Evolutionary conservation across 2,797 vertebrate genomes (phyloP).

Genomic region (Halcyon leucocephala): DNA sequence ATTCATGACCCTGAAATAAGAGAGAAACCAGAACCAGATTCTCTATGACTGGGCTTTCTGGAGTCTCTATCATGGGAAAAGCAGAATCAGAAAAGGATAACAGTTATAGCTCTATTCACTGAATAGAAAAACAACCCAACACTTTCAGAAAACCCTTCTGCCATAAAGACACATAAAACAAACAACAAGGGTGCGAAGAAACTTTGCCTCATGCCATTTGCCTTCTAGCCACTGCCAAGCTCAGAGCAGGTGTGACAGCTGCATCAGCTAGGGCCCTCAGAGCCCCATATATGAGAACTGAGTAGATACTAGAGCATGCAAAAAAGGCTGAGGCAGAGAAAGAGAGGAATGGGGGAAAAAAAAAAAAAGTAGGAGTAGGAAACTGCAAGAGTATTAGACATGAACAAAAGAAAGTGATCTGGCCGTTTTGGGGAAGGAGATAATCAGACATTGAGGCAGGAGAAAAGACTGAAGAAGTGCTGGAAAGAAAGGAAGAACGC

Average conservation of each 20-base stretch:
- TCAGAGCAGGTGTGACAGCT: neutral
- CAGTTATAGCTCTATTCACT: neutral
- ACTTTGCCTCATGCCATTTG: neutral
- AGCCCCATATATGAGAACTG: neutral
- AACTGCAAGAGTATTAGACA: neutral
- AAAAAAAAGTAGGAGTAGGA: neutral
- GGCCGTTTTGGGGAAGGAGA: neutral
- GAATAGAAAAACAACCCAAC: neutral
- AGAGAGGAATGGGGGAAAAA: neutral
- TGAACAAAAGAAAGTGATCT: neutral
- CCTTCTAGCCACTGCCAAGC: neutral
- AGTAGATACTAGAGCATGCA: neutral
- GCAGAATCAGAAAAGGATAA: neutral
- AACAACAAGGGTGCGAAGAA: neutral
- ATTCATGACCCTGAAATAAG: neutral
- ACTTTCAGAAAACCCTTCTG: neutral
- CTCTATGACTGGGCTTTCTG: neutral
- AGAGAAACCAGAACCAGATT: neutral
- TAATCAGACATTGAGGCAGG: neutral
- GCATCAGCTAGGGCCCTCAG: neutral
- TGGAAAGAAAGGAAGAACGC: neutral
- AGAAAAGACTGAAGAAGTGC: slow-evolving; percentile 70
- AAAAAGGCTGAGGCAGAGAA: neutral
- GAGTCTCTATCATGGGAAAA: neutral
- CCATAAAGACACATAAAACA: fast-evolving